Conservation (phyloP, 2,888 invertebrate species). For the Steinernema hermaphroditum region DNA sequence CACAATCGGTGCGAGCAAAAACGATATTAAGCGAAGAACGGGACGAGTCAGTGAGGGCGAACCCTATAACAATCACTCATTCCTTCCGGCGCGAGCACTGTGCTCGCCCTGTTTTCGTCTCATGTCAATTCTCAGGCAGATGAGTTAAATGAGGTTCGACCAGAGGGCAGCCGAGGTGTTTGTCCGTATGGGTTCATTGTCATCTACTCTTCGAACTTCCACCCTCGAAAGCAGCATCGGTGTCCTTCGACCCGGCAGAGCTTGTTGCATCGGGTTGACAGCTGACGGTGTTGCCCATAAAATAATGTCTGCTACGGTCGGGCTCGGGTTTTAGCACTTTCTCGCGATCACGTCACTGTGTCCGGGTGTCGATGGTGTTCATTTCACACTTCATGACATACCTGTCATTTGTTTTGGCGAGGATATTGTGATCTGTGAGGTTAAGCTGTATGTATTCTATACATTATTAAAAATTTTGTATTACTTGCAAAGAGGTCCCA, state of each 20-base stretch:
- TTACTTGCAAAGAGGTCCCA: no score
- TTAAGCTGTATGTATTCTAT: no score
- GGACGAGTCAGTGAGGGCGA: not conserved
- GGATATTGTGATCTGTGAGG: no score
- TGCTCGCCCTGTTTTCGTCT: conserved; percentile 11
- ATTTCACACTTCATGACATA: no score
- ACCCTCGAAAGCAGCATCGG: not conserved
- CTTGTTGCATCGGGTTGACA: not conserved
- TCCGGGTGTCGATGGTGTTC: not conserved
- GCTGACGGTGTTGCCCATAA: conserved; percentile 28
- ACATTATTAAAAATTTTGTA: no score
- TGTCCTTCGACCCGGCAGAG: not conserved
- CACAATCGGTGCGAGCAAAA: conserved; percentile 13
- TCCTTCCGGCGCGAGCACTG: not conserved
- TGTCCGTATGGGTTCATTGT: no score
- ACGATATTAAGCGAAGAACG: conserved; percentile 13
- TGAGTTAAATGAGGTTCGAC: no score
- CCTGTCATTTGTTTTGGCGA: no score
- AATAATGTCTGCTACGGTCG: not conserved
- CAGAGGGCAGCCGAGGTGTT: no score
- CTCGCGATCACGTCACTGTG: not conserved
- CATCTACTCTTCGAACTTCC: no score
- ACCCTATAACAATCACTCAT: conserved; percentile 25
- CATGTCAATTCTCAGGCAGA: not conserved
- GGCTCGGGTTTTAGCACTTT: not conserved